phyloP scores from a whole-genome alignment of 1,140 invertebrate genomes.

The Chelonus insularis region DNA sequence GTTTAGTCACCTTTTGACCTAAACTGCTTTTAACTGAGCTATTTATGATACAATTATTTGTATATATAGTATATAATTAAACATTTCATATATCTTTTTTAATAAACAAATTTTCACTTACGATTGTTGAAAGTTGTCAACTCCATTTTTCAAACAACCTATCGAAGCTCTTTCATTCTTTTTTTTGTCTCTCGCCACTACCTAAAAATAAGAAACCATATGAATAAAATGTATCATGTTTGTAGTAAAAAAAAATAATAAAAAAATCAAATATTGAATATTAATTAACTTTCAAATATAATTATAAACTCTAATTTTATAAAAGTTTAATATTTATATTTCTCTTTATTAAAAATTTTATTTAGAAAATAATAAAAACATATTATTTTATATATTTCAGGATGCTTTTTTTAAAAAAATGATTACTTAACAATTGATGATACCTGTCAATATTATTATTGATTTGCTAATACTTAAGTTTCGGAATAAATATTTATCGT shows the following conservation, averaged over 20 bases:
- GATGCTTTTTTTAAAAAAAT: too few species aligned
- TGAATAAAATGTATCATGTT: not conserved
- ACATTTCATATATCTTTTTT: not conserved
- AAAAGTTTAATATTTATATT: too few species aligned
- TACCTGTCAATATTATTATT: too few species aligned
- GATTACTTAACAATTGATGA: too few species aligned
- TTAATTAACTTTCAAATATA: too few species aligned
- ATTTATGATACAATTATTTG: conserved; percentile 8
- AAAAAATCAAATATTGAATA: too few species aligned
- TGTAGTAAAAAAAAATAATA: not conserved
- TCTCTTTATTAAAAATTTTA: too few species aligned
- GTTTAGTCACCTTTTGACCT: conserved; percentile 27
- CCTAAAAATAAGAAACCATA: conserved; percentile 1
- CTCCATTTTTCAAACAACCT: conserved; percentile 24
- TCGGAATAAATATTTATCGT: too few species aligned
- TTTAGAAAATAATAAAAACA: too few species aligned
- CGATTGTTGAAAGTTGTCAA: conserved; percentile 29
- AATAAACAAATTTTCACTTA: conserved; percentile 12
- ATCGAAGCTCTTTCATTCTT: conserved; percentile 14
- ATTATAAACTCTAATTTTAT: too few species aligned
- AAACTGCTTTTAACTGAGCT: not conserved
- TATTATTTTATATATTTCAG: too few species aligned
- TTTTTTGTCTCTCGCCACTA: conserved; percentile 11
- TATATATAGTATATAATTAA: not conserved
- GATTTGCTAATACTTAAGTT: too few species aligned